These are phyloP conservation scores for Irena cyanogastra DNA, from an alignment of 2,113 vertebrate genomes.

Conservation along the genomic window DNA sequence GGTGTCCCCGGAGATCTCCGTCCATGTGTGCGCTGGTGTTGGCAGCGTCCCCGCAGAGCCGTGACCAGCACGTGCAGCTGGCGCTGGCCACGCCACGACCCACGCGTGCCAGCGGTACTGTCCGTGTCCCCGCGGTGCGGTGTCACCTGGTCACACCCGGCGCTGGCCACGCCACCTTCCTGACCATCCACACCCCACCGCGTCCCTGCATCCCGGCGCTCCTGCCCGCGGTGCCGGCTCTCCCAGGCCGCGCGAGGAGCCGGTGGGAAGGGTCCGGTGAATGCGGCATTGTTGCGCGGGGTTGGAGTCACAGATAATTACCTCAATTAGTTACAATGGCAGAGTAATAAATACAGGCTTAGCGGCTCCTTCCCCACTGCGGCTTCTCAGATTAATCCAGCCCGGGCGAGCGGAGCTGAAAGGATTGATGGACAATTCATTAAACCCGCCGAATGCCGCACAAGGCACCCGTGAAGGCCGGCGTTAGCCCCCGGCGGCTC, in stretches of 20 bases:
- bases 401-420: conserved; percentile 89
- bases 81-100: rapidly evolving
- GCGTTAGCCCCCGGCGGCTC: conserved; percentile 94
- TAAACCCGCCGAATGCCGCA: conserved; percentile 97
- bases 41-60: background rate
- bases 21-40: rapidly evolving
- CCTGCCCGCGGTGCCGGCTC: conserved; percentile 12
- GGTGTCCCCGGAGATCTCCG: background rate
- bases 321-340: conserved; percentile 99
- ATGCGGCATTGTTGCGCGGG: conserved; percentile 90
- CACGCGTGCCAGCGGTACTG: rapidly evolving
- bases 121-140: rapidly evolving
- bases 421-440: conserved; percentile 99
- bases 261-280: conserved; percentile 70
- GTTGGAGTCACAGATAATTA: conserved; percentile 99
- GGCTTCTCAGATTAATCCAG: conserved; percentile 90
- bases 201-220: background rate
- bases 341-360: conserved; percentile 99
- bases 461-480: conserved; percentile 97
- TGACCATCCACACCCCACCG: rapidly evolving
- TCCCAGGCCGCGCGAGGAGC: conserved; percentile 55
- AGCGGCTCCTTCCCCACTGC: conserved; percentile 99
- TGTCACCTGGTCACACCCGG: rapidly evolving
- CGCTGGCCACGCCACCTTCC: background rate
- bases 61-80: background rate